Evolutionary conservation across 2,888 invertebrate genomes (phyloP), one percentile per base, ranked within the genome.

Genomic region (Drosophila conformis): DNA sequence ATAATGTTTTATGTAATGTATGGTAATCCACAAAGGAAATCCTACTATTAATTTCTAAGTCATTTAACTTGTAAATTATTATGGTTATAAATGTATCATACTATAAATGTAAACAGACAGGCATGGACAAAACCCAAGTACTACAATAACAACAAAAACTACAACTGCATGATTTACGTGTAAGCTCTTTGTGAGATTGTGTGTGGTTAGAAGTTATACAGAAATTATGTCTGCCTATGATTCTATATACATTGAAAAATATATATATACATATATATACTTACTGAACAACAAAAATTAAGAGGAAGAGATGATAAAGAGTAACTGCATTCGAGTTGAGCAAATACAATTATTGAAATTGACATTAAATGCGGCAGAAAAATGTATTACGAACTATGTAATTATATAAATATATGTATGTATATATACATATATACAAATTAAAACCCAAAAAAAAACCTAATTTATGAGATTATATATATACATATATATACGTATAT

Each of bases 391-490:
- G 78, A 89, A 86, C 58, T 65, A 53, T 7, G 11, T 5, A 25
- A 27, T 67, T 66, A 70, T 59, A 69, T 62, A 76, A 61, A 77
- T 64, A 74, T 51, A 77, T 70, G 15, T 65, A 69, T 64, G 63
- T 64, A 74, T 53, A 78, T 71, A 78, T 65, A 77, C 33, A 79
- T 73, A 78, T 78, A 84, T 72, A 85, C 74, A 78, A 72, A 78
- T 61, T 62, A 33, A 77, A 73, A 33, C 27, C 69, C 59, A 38
- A 54, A 35, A 78, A 65, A 65, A 57, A 66, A 75, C 66, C 91
- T 89, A 93, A 92, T 92, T 83, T 90, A 89, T 90, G 87, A 86
- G 87, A 84, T 80, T 87, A 83, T 89, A 89, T 87, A 80, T 62
- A 73, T 69, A 83, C 49, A 69, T 48, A 53, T 62, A 64, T 42